Evolutionary conservation across 2,113 vertebrate genomes (phyloP).

Genomic region (Psephotus haematonotus): DNA sequence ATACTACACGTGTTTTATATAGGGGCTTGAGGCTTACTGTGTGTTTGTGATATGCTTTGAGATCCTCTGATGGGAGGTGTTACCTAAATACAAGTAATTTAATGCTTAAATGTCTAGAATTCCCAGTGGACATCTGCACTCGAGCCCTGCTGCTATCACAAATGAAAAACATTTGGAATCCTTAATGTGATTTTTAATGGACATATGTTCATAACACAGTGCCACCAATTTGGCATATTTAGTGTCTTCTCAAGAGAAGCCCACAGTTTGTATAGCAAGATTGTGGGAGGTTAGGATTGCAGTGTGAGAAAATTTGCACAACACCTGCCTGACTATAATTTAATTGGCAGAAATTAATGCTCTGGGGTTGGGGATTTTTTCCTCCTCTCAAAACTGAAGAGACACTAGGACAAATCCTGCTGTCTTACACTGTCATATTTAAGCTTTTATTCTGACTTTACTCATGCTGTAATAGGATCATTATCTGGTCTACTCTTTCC

Average conservation of each 20-base stretch:
- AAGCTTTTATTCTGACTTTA: neutral
- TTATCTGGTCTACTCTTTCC: neutral
- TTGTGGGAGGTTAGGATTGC: constrained; percentile 69
- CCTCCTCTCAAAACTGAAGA: neutral
- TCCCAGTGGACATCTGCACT: constrained; percentile 60
- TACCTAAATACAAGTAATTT: constrained; percentile 63
- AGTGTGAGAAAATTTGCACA: constrained; percentile 66
- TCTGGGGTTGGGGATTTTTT: neutral
- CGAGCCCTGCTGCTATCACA: constrained; percentile 53
- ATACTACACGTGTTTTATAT: neutral
- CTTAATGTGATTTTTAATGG: constrained; percentile 66
- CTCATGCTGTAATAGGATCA: neutral
- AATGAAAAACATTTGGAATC: constrained; percentile 69
- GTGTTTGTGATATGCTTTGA: constrained; percentile 49
- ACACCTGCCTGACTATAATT: constrained; percentile 65
- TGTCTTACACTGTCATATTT: neutral
- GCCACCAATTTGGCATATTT: constrained; percentile 66
- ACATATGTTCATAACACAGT: constrained; percentile 65
- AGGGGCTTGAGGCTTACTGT: neutral
- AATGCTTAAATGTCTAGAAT: constrained; percentile 49
- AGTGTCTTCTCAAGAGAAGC: constrained; percentile 67
- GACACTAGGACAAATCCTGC: neutral
- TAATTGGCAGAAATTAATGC: constrained; percentile 65
- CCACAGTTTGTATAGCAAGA: constrained; percentile 70
- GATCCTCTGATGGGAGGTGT: constrained; percentile 52